Conservation (phyloP, 2,888 invertebrate species). For the Plebejus argus region DNA sequence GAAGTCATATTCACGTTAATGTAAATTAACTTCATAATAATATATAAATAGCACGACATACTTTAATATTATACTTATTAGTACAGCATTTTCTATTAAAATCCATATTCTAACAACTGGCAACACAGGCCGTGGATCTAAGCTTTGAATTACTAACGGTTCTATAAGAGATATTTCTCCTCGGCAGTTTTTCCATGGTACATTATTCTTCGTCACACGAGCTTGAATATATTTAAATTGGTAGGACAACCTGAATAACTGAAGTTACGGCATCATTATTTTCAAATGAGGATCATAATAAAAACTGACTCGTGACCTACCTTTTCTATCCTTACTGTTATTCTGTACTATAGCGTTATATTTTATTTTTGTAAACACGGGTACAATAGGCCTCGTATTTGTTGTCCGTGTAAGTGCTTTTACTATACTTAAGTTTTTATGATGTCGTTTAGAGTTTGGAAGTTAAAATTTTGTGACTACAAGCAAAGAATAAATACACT, state of each 20-base stretch:
- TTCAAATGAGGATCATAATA: constrained; percentile 63
- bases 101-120: neutral
- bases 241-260: constrained; percentile 53
- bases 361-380: neutral
- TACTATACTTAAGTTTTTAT: neutral
- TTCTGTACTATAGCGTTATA: neutral
- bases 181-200: constrained; percentile 49
- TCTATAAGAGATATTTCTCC: constrained; percentile 56
- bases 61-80: neutral
- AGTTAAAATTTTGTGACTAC: too few species aligned
- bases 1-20: too few species aligned
- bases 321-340: constrained; percentile 46
- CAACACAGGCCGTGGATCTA: constrained; percentile 40
- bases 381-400: neutral
- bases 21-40: too few species aligned
- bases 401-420: neutral
- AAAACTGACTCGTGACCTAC: constrained; percentile 60
- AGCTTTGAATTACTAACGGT: constrained; percentile 65
- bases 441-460: neutral
- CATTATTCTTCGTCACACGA: constrained; percentile 48
- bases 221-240: constrained; percentile 66
- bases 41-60: too few species aligned
- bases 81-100: neutral
- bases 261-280: constrained; percentile 62
- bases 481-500: too few species aligned